Percentiles rank a stretch among this genome's conserved stretches.
Evolutionary conservation across 1,140 invertebrate species (phyloP).

Genomic region (Zaprionus camerounensis): DNA sequence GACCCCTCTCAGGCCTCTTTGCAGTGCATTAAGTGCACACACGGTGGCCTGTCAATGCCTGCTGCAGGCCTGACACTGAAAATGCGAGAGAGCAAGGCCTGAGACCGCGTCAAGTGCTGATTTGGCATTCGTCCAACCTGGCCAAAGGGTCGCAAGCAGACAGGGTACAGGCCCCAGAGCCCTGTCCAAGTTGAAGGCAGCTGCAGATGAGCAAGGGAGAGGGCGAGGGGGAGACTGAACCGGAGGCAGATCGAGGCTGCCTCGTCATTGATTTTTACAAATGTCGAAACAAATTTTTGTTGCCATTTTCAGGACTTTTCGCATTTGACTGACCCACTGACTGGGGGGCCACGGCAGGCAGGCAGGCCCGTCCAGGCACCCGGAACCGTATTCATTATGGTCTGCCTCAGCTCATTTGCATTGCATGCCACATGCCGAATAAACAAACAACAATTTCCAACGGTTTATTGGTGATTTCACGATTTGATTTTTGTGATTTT

Average conservation of each 20-base stretch:
- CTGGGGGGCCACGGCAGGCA: background rate
- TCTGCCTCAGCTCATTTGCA: constrained; percentile 38
- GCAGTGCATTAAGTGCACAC: constrained; percentile 43
- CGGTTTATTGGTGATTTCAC: constrained; percentile 43
- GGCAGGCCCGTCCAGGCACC: background rate
- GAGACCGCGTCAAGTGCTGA: constrained; percentile 62
- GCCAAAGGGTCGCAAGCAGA: background rate
- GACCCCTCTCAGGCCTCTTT: background rate
- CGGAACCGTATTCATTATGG: constrained; percentile 30
- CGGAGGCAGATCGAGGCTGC: constrained; percentile 2
- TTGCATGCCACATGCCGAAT: constrained; percentile 38
- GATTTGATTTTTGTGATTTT: constrained; percentile 17
- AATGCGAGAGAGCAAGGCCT: constrained; percentile 39
- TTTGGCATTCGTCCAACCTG: constrained; percentile 66
- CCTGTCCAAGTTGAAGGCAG: constrained; percentile 54
- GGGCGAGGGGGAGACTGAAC: no score
- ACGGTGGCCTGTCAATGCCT: constrained; percentile 42
- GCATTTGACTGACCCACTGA: constrained; percentile 16
- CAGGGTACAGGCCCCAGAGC: background rate
- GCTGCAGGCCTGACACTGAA: constrained; percentile 36
- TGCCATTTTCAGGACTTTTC: constrained; percentile 26
- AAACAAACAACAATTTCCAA: constrained; percentile 55
- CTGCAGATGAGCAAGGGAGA: constrained; percentile 1
- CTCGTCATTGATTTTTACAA: constrained; percentile 49
- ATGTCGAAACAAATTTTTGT: constrained; percentile 23